Evolutionary conservation across 2,888 invertebrate genomes (phyloP).

Genomic region (Euplagia quadripunctaria): DNA sequence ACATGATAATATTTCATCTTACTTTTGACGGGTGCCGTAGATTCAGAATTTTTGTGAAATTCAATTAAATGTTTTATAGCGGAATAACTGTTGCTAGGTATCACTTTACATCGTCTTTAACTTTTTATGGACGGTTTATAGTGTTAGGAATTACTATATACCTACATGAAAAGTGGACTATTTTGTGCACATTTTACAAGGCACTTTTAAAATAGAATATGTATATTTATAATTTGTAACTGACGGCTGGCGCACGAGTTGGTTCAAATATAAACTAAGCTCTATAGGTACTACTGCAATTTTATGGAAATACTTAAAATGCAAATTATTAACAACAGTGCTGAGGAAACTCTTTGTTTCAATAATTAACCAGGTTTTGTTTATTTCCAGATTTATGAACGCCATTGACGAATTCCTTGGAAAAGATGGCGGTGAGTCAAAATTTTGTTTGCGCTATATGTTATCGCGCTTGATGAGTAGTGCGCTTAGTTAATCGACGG

Average conservation of each 20-base stretch:
- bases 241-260: background rate
- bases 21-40: constrained; percentile 75
- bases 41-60: constrained; percentile 83
- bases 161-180: constrained; percentile 60
- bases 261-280: constrained; percentile 4
- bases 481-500: constrained; percentile 59
- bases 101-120: constrained; percentile 76
- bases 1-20: constrained; percentile 85
- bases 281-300: background rate
- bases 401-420: constrained; percentile 76
- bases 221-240: constrained; percentile 9
- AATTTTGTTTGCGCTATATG: constrained; percentile 65
- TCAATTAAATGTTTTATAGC: constrained; percentile 82
- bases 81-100: constrained; percentile 75
- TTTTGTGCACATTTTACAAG: constrained; percentile 50
- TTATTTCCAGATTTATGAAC: constrained; percentile 80
- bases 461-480: constrained; percentile 70
- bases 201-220: constrained; percentile 24
- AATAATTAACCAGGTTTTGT: constrained; percentile 61
- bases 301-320: constrained; percentile 20
- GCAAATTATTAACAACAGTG: constrained; percentile 26
- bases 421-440: constrained; percentile 77
- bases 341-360: constrained; percentile 33
- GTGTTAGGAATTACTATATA: constrained; percentile 62
- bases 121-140: constrained; percentile 65